Evolutionary conservation across 2,113 vertebrate genomes (phyloP).

Genomic region (Lepisosteus oculatus): DNA sequence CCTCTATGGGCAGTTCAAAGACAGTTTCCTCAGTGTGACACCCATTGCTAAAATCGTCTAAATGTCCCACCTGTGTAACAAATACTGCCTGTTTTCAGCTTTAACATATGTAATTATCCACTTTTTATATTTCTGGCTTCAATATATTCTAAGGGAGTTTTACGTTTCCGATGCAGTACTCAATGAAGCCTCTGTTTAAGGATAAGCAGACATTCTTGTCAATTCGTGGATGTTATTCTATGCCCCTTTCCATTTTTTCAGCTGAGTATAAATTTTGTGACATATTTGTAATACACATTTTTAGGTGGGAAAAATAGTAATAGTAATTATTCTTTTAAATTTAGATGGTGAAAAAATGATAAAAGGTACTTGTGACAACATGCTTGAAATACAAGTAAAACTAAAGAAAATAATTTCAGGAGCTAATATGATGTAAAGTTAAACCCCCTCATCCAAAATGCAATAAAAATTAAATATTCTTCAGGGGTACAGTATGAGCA

Average conservation of each 20-base stretch:
- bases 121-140: slow-evolving; percentile 26
- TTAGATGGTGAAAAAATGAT: too few relatives aligned
- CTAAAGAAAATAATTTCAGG: too few relatives aligned
- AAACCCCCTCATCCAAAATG: too few relatives aligned
- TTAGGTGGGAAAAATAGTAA: not conserved
- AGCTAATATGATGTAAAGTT: too few relatives aligned
- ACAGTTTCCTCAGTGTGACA: not conserved
- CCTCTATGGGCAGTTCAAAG: too few relatives aligned
- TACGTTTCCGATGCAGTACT: slow-evolving; percentile 17
- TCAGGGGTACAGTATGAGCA: too few relatives aligned
- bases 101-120: slow-evolving; percentile 31
- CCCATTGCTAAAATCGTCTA: not conserved
- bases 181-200: slow-evolving; percentile 27
- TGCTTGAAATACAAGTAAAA: too few relatives aligned
- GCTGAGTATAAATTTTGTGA: too few relatives aligned
- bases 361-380: too few relatives aligned
- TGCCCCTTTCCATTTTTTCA: slow-evolving; percentile 1
- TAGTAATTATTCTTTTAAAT: too few relatives aligned
- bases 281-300: not conserved
- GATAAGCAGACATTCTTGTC: not conserved
- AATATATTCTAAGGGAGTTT: slow-evolving; percentile 20
- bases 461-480: too few relatives aligned
- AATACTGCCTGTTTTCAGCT: slow-evolving; percentile 11
- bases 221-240: slow-evolving; percentile 8
- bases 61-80: not conserved